These are phyloP conservation scores for Acanthococcus lagerstroemiae DNA, from an alignment of 2,888 invertebrate species.

Conservation along the genomic window DNA sequence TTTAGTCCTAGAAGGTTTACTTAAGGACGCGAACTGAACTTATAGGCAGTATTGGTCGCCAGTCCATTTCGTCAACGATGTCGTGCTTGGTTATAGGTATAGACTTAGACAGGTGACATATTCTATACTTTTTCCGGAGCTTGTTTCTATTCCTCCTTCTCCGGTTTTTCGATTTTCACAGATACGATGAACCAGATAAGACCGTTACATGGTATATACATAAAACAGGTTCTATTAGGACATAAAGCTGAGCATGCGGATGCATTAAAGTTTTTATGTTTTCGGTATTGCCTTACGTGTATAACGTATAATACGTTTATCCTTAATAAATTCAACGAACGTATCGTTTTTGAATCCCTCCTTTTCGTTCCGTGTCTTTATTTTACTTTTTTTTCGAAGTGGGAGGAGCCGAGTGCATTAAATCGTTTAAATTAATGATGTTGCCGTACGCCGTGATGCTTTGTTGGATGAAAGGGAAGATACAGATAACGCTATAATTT, in stretches of 20 bases:
- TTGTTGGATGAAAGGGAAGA: slow-evolving; percentile 29
- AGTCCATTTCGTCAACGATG: no score
- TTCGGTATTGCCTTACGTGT: slow-evolving; percentile 1
- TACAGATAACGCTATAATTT: slow-evolving; percentile 28
- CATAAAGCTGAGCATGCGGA: slow-evolving; percentile 6
- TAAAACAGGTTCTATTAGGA: slow-evolving; percentile 20
- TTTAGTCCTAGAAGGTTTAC: no score
- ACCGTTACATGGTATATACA: no score
- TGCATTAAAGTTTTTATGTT: slow-evolving; percentile 8
- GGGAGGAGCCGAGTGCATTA: slow-evolving; percentile 28
- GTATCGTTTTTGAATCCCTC: slow-evolving; percentile 10
- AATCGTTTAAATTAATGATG: slow-evolving; percentile 29
- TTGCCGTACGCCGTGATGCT: slow-evolving; percentile 21
- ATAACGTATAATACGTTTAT: no score
- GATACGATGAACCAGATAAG: no score
- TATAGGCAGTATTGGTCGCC: no score
- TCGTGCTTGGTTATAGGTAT: no score
- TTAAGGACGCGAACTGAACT: no score
- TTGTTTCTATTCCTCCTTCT: no score
- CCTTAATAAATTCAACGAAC: slow-evolving; percentile 20
- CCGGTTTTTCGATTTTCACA: no score
- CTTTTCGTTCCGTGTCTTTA: neutral
- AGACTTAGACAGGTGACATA: no score
- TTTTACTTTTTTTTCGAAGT: slow-evolving; percentile 8
- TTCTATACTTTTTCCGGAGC: no score